phyloP scores from a whole-genome alignment of 2,888 invertebrate genomes.

The Tubulanus polymorphus region DNA sequence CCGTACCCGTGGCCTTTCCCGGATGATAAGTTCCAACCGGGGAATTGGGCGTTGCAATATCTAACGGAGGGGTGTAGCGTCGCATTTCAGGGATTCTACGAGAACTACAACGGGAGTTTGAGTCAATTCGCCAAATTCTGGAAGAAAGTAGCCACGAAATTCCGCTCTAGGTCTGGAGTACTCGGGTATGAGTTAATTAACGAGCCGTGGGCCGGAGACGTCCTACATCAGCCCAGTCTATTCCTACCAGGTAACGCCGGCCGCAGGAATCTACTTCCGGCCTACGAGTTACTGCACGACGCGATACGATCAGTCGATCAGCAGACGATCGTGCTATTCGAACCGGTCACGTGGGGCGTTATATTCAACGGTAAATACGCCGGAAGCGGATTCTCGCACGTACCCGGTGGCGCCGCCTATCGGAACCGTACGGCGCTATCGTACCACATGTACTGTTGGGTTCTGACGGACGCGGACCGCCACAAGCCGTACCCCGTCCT shows the following conservation, averaged over 20 bases:
- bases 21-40: too few relatives aligned
- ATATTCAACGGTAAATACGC: slow-evolving; percentile 16
- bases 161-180: slow-evolving; percentile 20
- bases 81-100: slow-evolving; percentile 34
- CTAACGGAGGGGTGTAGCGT: slow-evolving; percentile 27
- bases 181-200: slow-evolving; percentile 38
- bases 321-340: slow-evolving; percentile 31
- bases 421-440: slow-evolving; percentile 24
- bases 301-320: slow-evolving; percentile 30
- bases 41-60: slow-evolving; percentile 26
- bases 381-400: slow-evolving; percentile 29
- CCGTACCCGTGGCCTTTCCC: slow-evolving; percentile 33
- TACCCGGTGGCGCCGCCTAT: slow-evolving; percentile 28
- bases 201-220: slow-evolving; percentile 39
- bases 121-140: slow-evolving; percentile 28
- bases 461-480: slow-evolving; percentile 15
- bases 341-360: slow-evolving; percentile 39
- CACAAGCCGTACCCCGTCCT: slow-evolving; percentile 15
- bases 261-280: slow-evolving; percentile 23
- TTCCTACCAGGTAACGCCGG: slow-evolving; percentile 35
- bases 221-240: slow-evolving; percentile 24
- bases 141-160: slow-evolving; percentile 22
- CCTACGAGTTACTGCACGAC: slow-evolving; percentile 24
- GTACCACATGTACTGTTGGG: slow-evolving; percentile 39
- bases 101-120: slow-evolving; percentile 21